phyloP scores from a whole-genome alignment of 2,113 vertebrate genomes.

The Athene noctua region DNA sequence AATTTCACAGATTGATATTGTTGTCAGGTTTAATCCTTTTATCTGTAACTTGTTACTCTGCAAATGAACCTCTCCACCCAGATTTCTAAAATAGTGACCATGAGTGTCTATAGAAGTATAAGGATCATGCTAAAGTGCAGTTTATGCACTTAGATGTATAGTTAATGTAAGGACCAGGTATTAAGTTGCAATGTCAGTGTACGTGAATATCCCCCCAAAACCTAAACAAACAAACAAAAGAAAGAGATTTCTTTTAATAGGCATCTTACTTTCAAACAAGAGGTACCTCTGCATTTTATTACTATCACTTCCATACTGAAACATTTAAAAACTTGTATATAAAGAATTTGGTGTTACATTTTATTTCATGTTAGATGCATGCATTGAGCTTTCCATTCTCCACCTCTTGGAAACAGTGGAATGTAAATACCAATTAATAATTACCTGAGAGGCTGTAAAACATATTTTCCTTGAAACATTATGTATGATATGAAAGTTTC shows the following conservation, averaged over 20 bases:
- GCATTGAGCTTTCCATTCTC: neutral
- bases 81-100: neutral
- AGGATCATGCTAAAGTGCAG: neutral
- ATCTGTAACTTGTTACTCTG: neutral
- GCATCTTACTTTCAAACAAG: neutral
- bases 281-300: neutral
- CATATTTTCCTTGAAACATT: neutral
- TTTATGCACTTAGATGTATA: neutral
- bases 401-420: neutral
- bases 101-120: neutral
- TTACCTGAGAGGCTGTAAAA: neutral
- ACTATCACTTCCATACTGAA: neutral
- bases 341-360: neutral
- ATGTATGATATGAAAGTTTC: neutral
- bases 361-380: neutral
- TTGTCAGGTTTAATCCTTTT: neutral
- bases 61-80: neutral
- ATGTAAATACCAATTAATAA: neutral
- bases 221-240: neutral
- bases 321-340: neutral
- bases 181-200: neutral
- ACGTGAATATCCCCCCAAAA: neutral
- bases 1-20: neutral
- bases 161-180: neutral
- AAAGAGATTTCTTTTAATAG: neutral